phyloP scores from a whole-genome alignment of 2,113 vertebrate genomes.

The Triplophysa dalaica region DNA sequence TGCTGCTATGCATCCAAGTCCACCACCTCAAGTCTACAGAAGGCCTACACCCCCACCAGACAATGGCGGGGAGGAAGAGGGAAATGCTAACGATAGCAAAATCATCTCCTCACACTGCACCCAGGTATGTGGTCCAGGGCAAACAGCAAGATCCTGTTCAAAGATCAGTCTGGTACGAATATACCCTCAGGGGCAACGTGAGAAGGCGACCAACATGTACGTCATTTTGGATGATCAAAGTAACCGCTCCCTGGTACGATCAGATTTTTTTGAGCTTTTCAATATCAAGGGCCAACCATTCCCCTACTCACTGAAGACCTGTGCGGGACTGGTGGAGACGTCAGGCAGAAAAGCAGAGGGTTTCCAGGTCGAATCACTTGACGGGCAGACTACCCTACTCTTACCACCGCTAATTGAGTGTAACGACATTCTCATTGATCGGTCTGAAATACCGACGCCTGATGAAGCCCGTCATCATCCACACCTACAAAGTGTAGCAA shows the following conservation, averaged over 20 bases:
- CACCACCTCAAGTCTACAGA: not conserved
- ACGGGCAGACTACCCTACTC: not conserved
- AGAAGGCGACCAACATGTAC: not conserved
- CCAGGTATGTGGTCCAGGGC: not conserved
- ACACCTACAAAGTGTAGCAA: not conserved
- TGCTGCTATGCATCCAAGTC: not conserved
- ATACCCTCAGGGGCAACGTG: not conserved
- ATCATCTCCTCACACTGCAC: not conserved
- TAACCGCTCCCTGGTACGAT: not conserved
- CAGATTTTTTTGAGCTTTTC: not conserved
- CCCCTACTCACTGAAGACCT: not conserved
- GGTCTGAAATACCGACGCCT: slow-evolving; percentile 1
- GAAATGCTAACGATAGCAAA: no score
- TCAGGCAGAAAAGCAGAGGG: not conserved
- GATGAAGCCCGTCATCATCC: not conserved
- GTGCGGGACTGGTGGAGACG: not conserved
- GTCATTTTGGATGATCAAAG: not conserved
- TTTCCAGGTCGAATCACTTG: not conserved
- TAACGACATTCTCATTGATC: not conserved
- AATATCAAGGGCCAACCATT: not conserved
- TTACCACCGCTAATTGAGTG: not conserved
- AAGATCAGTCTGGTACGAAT: slow-evolving; percentile 35
- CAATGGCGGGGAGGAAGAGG: not conserved
- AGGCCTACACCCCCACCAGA: not conserved
- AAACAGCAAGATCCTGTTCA: slow-evolving; percentile 21